Base-by-base conservation (phyloP, 2,888 invertebrate species). In the Amphipoea oculea region DNA sequence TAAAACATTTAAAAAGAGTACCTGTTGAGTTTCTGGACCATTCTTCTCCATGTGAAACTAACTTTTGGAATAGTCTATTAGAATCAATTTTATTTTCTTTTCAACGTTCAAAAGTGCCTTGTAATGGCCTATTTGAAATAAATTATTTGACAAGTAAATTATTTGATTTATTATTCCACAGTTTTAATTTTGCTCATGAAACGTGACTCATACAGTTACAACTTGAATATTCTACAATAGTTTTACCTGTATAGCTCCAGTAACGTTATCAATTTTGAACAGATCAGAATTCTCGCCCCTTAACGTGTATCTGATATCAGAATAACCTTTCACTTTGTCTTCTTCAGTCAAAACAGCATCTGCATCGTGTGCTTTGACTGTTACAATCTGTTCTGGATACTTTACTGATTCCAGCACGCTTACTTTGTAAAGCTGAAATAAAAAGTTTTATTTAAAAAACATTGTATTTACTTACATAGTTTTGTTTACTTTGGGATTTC, bases 231-330 rank as follows among this genome's bases (percentile, higher is more conserved):
- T 29, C 5, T 29, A 29, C 5, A 29, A 11, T 20, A 20, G 2
- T 63, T 36, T 29, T 73, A 98, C 98, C 94, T 97, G 96, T 78
- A 98, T 97, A 63, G 97, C 97, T 3, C 98, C 98, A n/a, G 97
- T 98, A 0, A 97, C 88, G 48, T 98, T 97, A 91, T 98, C 97
- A 60, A 99, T 98, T 11, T 97, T 97, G 88, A 99, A 99, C 9
- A 98, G 94, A 85, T 98, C 97, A 0, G 98, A 97, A 90, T 98
- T 98, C 90, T 98, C 98, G 48, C 98, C 98, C 67, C 97, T 97
- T 48, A 99, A 92, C 0, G 97, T 97, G 90, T 99, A 99, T 65
- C 97, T 94, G 4, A 99, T 97, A 76, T 97, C 97, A 0, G 98
- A 98, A 90, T 97, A 98, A 0, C 98, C 98, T 75, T 97, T 95